Evolutionary conservation across 2,113 vertebrate species (phyloP), one percentile per base, ranked within the genome.

Genomic region (Nycticorax nycticorax): DNA sequence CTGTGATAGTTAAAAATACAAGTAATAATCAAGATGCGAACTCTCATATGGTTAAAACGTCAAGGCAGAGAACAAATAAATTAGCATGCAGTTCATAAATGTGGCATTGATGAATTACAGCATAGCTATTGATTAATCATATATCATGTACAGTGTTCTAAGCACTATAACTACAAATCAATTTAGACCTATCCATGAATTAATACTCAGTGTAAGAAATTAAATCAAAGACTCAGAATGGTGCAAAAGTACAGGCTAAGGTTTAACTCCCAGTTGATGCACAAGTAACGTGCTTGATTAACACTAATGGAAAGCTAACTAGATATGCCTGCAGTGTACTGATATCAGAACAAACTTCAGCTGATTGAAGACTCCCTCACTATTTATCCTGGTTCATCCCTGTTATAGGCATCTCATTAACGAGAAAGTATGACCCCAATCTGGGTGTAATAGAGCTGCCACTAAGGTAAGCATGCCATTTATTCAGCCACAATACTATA

Each of bases 1-100:
- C 6, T 21, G 4, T 37, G 14, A 16, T 3, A 19, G 19, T 26
- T 76, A 28, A 76, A 95, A 88, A 57, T 20, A 39, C 22, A 41
- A 74, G 48, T 67, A 80, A 45, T 50, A 57, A 78, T 10, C 81
- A 78, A 47, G 26, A 60, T 35, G 4, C 27, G 37, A 77, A 72
- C 14, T 23, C 47, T 66, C 5, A 7, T 32, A 52, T 62, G 35
- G 16, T 92, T 62, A 52, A 85, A 93, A 88, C 9, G 5, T 71
- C 52, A 71, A 83, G 45, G 14, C 67, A 87, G 53, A 78, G 68
- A 78, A 33, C 16, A 81, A 95, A 94, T 71, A 92, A 94, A 96
- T 97, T 96, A 96, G 52, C 66, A 81, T 89, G 56, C n/a, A 76
- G 82, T 94, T 97, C 92, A 96, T 96, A 96, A 96, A 90, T 8